Evolutionary conservation across 2,888 invertebrate genomes (phyloP).

Genomic region (Coelopa pilipes): DNA sequence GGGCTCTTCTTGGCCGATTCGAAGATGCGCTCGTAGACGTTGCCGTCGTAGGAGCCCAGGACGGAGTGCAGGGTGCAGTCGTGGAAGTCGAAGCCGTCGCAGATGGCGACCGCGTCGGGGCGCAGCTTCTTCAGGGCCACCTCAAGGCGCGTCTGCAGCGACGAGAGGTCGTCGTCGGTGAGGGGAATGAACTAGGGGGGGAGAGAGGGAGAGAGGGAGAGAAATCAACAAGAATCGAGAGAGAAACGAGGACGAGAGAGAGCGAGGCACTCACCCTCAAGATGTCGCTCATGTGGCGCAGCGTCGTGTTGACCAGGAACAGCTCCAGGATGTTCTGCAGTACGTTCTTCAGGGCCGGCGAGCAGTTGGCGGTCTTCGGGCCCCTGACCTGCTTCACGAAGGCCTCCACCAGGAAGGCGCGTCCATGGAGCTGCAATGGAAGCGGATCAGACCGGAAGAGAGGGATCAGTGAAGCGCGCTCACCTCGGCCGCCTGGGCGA

Average conservation of each 20-base stretch:
- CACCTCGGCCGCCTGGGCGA: constrained; percentile 83
- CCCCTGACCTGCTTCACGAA: constrained; percentile 72
- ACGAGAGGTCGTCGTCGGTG: constrained; percentile 48
- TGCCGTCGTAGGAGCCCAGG: constrained; percentile 84
- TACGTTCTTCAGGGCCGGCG: constrained; percentile 72
- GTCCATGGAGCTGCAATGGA: constrained; percentile 78
- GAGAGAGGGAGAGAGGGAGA: constrained; percentile 45
- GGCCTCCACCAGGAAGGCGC: constrained; percentile 78
- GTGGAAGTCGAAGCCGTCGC: constrained; percentile 90
- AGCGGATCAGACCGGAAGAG: not conserved
- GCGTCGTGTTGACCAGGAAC: constrained; percentile 81
- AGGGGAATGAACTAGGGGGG: constrained; percentile 53
- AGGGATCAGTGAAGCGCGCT: constrained; percentile 47
- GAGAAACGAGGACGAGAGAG: not conserved
- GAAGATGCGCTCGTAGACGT: constrained; percentile 84
- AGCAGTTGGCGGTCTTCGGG: constrained; percentile 66
- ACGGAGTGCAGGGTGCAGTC: constrained; percentile 82
- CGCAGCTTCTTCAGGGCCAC: constrained; percentile 77
- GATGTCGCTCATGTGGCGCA: constrained; percentile 80
- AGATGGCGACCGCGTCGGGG: constrained; percentile 89
- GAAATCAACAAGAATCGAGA: constrained; percentile 43
- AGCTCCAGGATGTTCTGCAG: constrained; percentile 80
- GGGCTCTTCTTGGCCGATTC: constrained; percentile 84
- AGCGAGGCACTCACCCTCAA: constrained; percentile 72
- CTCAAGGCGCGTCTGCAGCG: constrained; percentile 77